phyloP scores from a whole-genome alignment of 1,140 invertebrate genomes.

The Calliphora vicina region DNA sequence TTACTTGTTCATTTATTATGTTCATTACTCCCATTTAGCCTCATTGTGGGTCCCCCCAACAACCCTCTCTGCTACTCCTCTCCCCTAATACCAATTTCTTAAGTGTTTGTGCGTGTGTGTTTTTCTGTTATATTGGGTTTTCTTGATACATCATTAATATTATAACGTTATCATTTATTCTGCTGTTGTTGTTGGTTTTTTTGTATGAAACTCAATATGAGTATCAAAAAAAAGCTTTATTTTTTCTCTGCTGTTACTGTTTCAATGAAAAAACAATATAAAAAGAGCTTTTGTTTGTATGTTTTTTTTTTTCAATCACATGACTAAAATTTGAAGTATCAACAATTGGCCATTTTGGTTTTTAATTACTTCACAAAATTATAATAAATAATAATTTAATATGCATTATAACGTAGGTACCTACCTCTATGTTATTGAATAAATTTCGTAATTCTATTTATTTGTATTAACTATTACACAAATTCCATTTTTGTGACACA shows the following conservation, averaged over 20 bases:
- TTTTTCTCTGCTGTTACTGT: too few species aligned
- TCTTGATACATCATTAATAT: neutral
- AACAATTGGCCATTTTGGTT: neutral
- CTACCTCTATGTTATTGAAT: too few species aligned
- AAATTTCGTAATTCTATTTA: too few species aligned
- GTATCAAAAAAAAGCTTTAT: neutral
- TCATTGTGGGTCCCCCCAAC: too few species aligned
- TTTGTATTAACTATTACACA: too few species aligned
- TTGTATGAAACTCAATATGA: neutral
- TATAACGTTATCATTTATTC: constrained; percentile 9
- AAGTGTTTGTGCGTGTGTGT: neutral
- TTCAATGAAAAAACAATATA: neutral
- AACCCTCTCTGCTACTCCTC: too few species aligned
- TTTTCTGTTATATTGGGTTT: neutral
- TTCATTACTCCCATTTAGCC: too few species aligned
- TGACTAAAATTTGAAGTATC: neutral
- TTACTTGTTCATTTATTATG: too few species aligned
- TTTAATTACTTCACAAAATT: neutral
- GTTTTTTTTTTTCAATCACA: neutral
- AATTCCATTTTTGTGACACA: too few species aligned
- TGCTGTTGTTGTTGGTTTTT: neutral
- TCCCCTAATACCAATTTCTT: neutral
- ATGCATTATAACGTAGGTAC: too few species aligned
- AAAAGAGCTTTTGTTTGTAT: neutral
- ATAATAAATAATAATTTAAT: neutral